A percentile compares a stretch with the other conserved stretches of the same genome.
Evolutionary conservation across 2,888 invertebrate genomes (phyloP).

Genomic region (Boloria euphrosyne): DNA sequence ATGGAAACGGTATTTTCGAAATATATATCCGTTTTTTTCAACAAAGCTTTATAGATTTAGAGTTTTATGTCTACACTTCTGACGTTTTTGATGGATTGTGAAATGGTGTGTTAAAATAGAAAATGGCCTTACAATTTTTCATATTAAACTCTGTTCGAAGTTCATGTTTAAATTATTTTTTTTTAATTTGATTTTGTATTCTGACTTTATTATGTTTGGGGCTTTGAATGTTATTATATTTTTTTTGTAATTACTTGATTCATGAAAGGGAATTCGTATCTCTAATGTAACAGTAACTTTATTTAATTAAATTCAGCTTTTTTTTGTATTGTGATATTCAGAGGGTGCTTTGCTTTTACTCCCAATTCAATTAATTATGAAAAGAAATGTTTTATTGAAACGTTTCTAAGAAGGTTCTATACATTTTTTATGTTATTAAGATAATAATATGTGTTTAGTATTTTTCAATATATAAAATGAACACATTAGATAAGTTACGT

Average conservation of each 20-base stretch:
- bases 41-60: constrained; percentile 56
- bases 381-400: too few relatives aligned
- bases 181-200: neutral
- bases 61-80: constrained; percentile 56
- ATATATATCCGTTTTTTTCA: constrained; percentile 50
- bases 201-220: constrained; percentile 22
- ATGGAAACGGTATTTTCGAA: constrained; percentile 40
- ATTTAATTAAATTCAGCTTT: too few relatives aligned
- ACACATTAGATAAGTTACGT: constrained; percentile 8
- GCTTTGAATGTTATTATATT: neutral
- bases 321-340: too few relatives aligned
- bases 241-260: constrained; percentile 4
- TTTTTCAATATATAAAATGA: too few relatives aligned
- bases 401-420: too few relatives aligned
- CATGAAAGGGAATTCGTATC: neutral
- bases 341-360: too few relatives aligned
- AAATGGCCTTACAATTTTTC: constrained; percentile 43
- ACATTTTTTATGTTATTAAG: too few relatives aligned
- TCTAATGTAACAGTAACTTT: too few relatives aligned
- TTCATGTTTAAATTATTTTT: constrained; percentile 24
- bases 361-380: too few relatives aligned
- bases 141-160: constrained; percentile 25
- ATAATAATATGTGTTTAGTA: too few relatives aligned
- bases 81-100: constrained; percentile 54
- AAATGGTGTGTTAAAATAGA: constrained; percentile 57